Conservation (phyloP, 2,113 vertebrate species). For the Xyliphius kryptos region DNA sequence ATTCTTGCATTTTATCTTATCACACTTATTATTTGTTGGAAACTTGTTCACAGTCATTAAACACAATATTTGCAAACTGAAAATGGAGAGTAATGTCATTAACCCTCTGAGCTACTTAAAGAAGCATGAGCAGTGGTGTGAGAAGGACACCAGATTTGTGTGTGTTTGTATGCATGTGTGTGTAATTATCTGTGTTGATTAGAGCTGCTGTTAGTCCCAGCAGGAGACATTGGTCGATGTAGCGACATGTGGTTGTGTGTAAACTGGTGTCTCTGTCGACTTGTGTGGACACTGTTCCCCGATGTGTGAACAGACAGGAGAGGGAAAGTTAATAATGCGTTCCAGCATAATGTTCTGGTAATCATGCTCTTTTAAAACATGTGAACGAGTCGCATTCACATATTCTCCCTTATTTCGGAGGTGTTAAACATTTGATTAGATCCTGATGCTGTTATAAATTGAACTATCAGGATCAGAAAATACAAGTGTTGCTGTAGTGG, state of each 20-base stretch:
- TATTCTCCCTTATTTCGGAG: conserved; percentile 11
- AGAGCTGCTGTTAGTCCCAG: conserved; percentile 38
- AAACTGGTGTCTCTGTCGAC: conserved; percentile 42
- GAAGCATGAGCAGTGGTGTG: neutral
- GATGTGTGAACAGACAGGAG: conserved; percentile 36
- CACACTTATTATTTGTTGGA: too few relatives aligned
- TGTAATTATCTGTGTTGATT: conserved; percentile 51
- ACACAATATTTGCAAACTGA: too few relatives aligned
- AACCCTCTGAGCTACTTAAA: conserved; percentile 6
- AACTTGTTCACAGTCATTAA: too few relatives aligned
- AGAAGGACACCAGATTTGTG: conserved; percentile 9
- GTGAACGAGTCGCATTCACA: neutral
- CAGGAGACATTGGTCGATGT: conserved; percentile 24
- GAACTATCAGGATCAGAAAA: neutral
- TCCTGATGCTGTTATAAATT: neutral
- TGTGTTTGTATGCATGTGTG: conserved; percentile 45
- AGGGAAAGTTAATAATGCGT: conserved; percentile 38
- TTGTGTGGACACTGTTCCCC: conserved; percentile 45
- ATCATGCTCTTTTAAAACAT: conserved; percentile 26
- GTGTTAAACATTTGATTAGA: neutral
- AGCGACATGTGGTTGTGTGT: conserved; percentile 24
- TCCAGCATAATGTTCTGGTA: conserved; percentile 34
- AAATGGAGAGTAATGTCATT: too few relatives aligned
- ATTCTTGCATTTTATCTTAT: too few relatives aligned
- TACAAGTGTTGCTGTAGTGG: neutral